Evolutionary conservation across 2,113 vertebrate species (phyloP).

Genomic region (Oreochromis aureus): DNA sequence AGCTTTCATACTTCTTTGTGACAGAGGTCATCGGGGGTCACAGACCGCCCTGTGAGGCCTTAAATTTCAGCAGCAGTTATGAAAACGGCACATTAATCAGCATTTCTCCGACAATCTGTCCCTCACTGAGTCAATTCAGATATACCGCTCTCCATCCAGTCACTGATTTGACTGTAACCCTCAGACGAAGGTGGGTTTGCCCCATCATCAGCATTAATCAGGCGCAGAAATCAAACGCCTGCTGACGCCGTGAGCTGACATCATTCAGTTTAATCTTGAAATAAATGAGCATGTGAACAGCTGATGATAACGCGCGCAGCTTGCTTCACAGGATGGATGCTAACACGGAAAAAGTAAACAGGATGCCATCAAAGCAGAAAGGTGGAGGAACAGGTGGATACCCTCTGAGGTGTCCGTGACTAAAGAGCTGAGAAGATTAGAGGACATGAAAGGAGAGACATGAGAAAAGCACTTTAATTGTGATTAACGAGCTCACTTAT

Average conservation of each 20-base stretch:
- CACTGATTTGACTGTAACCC: background rate
- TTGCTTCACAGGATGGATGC: background rate
- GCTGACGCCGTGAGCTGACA: background rate
- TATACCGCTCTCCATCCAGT: rapidly evolving
- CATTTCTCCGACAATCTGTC: background rate
- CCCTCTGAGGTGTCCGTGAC: rapidly evolving
- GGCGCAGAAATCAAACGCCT: background rate
- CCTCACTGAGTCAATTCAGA: background rate
- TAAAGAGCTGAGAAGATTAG: background rate
- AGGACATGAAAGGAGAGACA: background rate
- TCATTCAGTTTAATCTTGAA: background rate
- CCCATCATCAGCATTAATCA: background rate
- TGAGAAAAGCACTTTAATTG: background rate
- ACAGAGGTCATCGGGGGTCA: background rate
- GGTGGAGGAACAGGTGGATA: background rate
- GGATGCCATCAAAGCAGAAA: background rate
- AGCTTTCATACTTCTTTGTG: background rate
- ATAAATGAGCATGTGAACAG: background rate
- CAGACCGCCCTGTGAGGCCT: background rate
- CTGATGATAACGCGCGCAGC: background rate
- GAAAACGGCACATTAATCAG: rapidly evolving
- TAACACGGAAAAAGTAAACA: rapidly evolving
- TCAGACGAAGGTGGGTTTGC: background rate
- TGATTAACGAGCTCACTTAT: background rate
- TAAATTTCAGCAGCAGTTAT: rapidly evolving